These are phyloP conservation scores for Adelosebastes latens DNA, from an alignment of 2,797 vertebrate species.

Conservation along the genomic window DNA sequence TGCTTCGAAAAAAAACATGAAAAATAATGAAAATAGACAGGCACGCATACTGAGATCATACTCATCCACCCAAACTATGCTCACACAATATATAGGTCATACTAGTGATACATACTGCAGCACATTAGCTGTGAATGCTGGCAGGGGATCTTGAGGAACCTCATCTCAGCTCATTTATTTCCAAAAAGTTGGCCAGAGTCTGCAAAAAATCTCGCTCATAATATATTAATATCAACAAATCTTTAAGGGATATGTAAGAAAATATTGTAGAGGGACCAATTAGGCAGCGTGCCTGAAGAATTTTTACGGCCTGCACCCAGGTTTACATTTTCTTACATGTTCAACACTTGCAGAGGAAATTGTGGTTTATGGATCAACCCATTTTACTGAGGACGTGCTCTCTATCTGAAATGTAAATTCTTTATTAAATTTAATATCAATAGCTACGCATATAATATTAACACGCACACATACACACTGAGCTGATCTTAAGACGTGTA, in stretches of 20 bases:
- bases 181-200: slow-evolving; percentile 80
- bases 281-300: slow-evolving; percentile 79
- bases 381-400: slow-evolving; percentile 60
- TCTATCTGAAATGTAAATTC: slow-evolving; percentile 70
- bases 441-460: slow-evolving; percentile 45
- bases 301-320: slow-evolving; percentile 58
- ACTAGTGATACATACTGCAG: slow-evolving; percentile 39
- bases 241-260: slow-evolving; percentile 84
- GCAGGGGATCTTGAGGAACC: slow-evolving; percentile 68
- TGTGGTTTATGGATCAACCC: slow-evolving; percentile 65
- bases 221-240: slow-evolving; percentile 88
- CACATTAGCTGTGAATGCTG: slow-evolving; percentile 48
- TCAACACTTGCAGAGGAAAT: slow-evolving; percentile 60
- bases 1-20: neutral
- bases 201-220: slow-evolving; percentile 76
- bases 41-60: neutral
- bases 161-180: slow-evolving; percentile 85
- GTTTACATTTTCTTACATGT: slow-evolving; percentile 58
- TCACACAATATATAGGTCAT: slow-evolving; percentile 39
- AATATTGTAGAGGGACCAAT: slow-evolving; percentile 86
- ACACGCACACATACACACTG: neutral
- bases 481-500: slow-evolving; percentile 26
- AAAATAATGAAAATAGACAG: slow-evolving; percentile 21
- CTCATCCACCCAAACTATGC: neutral
- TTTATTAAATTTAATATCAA: slow-evolving; percentile 66